Evolutionary conservation across 2,797 vertebrate genomes (phyloP).

Genomic region (Hapalemur alaotrensis): DNA sequence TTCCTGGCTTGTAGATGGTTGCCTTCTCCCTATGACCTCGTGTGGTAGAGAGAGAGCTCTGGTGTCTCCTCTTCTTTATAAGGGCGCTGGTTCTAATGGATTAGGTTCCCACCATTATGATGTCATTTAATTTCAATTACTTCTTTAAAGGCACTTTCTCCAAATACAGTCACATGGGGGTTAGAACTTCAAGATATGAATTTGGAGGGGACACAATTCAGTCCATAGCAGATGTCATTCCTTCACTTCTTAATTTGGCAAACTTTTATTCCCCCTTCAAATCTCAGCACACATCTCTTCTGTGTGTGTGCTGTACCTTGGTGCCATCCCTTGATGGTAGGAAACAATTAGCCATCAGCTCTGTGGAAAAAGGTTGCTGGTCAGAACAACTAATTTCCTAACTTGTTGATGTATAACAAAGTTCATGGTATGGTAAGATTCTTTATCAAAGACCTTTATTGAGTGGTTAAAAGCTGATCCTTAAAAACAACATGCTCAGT

Average conservation of each 20-base stretch:
- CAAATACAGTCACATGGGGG: not conserved
- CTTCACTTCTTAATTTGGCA: not conserved
- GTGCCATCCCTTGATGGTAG: not conserved
- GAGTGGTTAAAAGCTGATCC: constrained; percentile 21
- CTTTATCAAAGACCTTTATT: constrained; percentile 34
- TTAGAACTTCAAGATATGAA: not conserved
- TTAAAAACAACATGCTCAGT: constrained; percentile 13
- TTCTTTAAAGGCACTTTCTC: not conserved
- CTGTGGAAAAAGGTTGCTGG: constrained; percentile 7
- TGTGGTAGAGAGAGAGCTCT: not conserved
- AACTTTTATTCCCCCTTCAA: not conserved
- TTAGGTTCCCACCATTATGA: not conserved
- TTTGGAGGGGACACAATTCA: not conserved
- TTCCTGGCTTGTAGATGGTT: not conserved
- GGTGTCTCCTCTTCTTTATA: not conserved
- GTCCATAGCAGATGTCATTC: not conserved
- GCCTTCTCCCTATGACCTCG: not conserved
- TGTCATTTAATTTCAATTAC: not conserved
- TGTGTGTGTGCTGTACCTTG: not conserved
- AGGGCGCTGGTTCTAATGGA: not conserved
- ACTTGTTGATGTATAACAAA: constrained; percentile 3
- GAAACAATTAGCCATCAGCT: constrained; percentile 26
- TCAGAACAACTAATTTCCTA: constrained; percentile 29
- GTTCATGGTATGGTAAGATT: not conserved
- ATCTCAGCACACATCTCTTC: not conserved